These are phyloP conservation scores for Anthopleura xanthogrammica DNA, from an alignment of 92 coral and sea anemone species.

Conservation along the genomic window DNA sequence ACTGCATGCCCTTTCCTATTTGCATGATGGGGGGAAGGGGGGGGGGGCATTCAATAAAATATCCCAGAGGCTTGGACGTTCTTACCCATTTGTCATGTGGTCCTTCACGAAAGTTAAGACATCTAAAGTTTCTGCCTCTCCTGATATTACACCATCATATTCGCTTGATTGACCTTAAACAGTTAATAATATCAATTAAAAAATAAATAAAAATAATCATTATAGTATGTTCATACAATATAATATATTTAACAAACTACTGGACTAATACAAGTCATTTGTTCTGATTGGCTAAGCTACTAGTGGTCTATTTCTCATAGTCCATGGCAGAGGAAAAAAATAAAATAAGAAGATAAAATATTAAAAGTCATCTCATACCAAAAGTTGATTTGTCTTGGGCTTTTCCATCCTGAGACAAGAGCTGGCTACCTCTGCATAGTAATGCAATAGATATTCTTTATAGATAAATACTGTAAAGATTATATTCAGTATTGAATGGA, in stretches of 20 bases:
- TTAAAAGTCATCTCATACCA: neutral
- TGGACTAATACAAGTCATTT: too few species aligned
- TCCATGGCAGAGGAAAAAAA: too few species aligned
- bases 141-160: slow-evolving; percentile 83
- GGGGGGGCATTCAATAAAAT: neutral
- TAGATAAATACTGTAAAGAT: neutral
- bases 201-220: too few species aligned
- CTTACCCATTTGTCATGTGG: slow-evolving; percentile 88
- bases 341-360: too few species aligned
- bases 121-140: slow-evolving; percentile 91
- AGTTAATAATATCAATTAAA: neutral
- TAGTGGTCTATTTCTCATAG: too few species aligned
- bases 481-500: too few species aligned
- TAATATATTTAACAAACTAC: too few species aligned
- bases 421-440: slow-evolving; percentile 34
- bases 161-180: slow-evolving; percentile 35
- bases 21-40: neutral
- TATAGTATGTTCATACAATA: too few species aligned
- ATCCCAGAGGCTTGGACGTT: neutral
- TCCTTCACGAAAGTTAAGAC: slow-evolving; percentile 93
- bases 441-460: neutral
- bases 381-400: neutral
- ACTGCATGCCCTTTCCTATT: neutral
- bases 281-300: too few species aligned
- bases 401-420: slow-evolving; percentile 28